phyloP scores from a whole-genome alignment of 2,888 invertebrate genomes.

The Lepetodrilus schrolli region DNA sequence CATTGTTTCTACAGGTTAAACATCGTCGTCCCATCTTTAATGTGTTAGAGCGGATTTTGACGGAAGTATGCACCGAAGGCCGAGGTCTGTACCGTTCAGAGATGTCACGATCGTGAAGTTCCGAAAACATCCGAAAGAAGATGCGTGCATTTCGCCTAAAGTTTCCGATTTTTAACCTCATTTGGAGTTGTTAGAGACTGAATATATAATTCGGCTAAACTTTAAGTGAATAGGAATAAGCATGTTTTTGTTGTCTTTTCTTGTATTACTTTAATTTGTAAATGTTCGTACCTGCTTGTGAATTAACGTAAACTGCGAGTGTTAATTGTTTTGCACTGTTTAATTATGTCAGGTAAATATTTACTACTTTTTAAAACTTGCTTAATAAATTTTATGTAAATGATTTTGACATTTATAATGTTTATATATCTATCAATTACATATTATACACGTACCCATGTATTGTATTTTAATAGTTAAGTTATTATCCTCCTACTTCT shows the following conservation, averaged over 20 bases:
- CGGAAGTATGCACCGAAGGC: neutral
- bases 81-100: neutral
- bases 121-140: neutral
- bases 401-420: too few relatives aligned
- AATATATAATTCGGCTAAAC: neutral
- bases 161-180: neutral
- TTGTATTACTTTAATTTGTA: neutral
- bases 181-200: neutral
- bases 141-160: neutral
- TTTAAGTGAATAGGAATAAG: neutral
- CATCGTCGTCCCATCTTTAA: slow-evolving; percentile 13
- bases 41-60: neutral
- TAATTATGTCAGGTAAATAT: too few relatives aligned
- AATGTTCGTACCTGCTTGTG: neutral
- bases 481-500: too few relatives aligned
- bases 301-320: neutral
- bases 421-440: too few relatives aligned
- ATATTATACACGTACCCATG: too few relatives aligned
- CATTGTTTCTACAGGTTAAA: neutral
- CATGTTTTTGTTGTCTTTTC: neutral
- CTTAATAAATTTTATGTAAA: too few relatives aligned
- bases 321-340: too few relatives aligned
- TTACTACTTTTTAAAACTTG: too few relatives aligned
- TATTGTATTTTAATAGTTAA: too few relatives aligned
- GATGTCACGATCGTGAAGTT: neutral